Conservation (phyloP, 2,113 vertebrate species). For the Corythaixoides concolor region DNA sequence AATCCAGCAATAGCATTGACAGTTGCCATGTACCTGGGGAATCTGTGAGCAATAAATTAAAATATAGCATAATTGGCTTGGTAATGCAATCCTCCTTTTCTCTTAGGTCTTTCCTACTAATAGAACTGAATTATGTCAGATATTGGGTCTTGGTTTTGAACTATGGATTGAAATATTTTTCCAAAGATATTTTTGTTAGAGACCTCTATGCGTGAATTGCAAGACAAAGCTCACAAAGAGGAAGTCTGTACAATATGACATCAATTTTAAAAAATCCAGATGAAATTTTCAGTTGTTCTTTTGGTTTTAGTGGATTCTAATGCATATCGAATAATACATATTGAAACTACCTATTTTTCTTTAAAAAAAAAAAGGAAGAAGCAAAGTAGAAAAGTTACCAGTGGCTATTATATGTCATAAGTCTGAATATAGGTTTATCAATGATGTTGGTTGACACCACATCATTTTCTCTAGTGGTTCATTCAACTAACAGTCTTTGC, state of each 20-base stretch:
- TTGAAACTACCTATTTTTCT: background rate
- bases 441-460: background rate
- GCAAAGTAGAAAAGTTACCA: background rate
- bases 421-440: background rate
- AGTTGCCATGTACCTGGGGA: background rate
- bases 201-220: background rate
- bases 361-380: background rate
- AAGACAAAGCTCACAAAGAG: background rate
- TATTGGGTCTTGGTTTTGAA: background rate
- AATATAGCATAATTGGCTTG: background rate
- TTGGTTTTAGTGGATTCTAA: background rate
- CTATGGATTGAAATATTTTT: background rate
- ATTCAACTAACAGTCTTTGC: background rate
- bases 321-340: background rate
- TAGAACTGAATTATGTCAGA: background rate
- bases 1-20: background rate
- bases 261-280: background rate
- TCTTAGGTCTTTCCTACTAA: background rate
- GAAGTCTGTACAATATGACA: background rate
- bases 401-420: background rate
- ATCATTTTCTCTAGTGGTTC: background rate
- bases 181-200: background rate
- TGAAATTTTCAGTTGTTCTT: background rate
- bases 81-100: background rate
- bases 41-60: background rate